Percentiles rank a stretch among this genome's conserved stretches.
phyloP scores from a whole-genome alignment of 2,888 invertebrate species.

The Marronus borbonicus region DNA sequence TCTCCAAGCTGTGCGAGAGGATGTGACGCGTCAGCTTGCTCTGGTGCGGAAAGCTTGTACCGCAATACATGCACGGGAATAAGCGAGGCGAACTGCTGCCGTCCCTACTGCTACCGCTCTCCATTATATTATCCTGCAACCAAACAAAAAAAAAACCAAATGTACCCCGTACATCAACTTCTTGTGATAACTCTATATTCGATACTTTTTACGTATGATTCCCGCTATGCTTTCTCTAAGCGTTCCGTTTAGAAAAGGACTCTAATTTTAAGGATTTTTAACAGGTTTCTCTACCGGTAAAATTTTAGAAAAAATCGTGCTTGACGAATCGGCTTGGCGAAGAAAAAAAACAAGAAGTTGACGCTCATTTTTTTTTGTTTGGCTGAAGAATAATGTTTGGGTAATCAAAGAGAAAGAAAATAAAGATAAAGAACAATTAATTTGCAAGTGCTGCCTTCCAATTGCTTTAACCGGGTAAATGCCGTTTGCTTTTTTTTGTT shows the following conservation, averaged over 20 bases:
- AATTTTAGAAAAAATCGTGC: background rate
- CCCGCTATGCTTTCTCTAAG: conserved; percentile 7
- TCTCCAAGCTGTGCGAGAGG: conserved; percentile 90
- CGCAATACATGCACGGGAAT: conserved; percentile 92
- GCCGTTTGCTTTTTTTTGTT: too few relatives aligned
- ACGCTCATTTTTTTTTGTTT: conserved; percentile 82
- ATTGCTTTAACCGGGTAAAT: conserved; percentile 56
- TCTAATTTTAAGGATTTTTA: too few relatives aligned
- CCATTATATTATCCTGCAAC: conserved; percentile 88
- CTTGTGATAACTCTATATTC: conserved; percentile 73
- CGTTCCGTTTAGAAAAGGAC: conserved; percentile 2
- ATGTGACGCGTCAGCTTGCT: conserved; percentile 93
- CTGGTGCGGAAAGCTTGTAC: conserved; percentile 90
- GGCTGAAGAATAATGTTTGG: conserved; percentile 70
- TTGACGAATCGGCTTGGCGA: conserved; percentile 49
- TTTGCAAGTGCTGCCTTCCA: conserved; percentile 26
- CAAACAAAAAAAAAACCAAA: conserved; percentile 77
- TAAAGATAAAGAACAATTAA: conserved; percentile 13
- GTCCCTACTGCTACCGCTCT: conserved; percentile 73
- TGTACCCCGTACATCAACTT: conserved; percentile 82
- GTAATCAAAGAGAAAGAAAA: conserved; percentile 7
- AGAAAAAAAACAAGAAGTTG: conserved; percentile 81
- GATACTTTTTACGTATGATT: too few relatives aligned
- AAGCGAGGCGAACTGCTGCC: conserved; percentile 72
- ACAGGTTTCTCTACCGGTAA: background rate